Evolutionary conservation across 92 coral and sea anemone genomes (phyloP).

Genomic region (Diadumene lineata): DNA sequence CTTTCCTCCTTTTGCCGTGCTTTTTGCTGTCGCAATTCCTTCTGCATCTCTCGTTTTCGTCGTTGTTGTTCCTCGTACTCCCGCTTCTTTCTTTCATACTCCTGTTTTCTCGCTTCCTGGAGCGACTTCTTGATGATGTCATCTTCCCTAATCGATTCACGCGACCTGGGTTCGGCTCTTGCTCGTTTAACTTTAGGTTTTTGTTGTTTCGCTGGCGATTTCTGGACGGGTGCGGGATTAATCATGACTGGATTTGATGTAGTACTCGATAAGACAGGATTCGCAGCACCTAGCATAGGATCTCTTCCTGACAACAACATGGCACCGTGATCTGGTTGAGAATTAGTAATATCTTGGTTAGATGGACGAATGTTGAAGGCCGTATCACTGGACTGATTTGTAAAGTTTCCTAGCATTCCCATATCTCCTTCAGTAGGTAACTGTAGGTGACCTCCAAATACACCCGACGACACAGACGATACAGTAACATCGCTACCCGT

Average conservation of each 20-base stretch:
- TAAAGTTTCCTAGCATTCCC: conserved; percentile 17
- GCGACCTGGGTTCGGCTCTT: conserved; percentile 6
- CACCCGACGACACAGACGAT: conserved; percentile 31
- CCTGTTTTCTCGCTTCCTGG: conserved; percentile 71
- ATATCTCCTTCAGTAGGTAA: conserved; percentile 37
- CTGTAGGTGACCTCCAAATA: conserved; percentile 23
- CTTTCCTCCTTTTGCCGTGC: conserved; percentile 77
- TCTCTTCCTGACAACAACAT: conserved; percentile 38
- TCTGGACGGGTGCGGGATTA: background rate
- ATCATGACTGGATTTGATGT: background rate
- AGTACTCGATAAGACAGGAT: conserved; percentile 4
- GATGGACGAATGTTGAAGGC: conserved; percentile 16
- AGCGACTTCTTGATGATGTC: conserved; percentile 57
- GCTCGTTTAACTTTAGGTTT: conserved; percentile 18
- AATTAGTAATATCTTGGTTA: background rate
- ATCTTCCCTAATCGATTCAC: conserved; percentile 45
- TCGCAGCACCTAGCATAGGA: conserved; percentile 41
- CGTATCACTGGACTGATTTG: conserved; percentile 5
- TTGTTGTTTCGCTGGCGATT: background rate
- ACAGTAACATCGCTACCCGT: conserved; percentile 17
- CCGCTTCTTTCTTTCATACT: conserved; percentile 84
- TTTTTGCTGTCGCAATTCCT: conserved; percentile 86
- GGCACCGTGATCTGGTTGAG: conserved; percentile 33
- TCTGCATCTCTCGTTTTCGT: conserved; percentile 79
- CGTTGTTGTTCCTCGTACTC: conserved; percentile 94